Evolutionary conservation across 2,113 vertebrate species (phyloP), one percentile per base, ranked within the genome.

Genomic region (Bostrychus sinensis): DNA sequence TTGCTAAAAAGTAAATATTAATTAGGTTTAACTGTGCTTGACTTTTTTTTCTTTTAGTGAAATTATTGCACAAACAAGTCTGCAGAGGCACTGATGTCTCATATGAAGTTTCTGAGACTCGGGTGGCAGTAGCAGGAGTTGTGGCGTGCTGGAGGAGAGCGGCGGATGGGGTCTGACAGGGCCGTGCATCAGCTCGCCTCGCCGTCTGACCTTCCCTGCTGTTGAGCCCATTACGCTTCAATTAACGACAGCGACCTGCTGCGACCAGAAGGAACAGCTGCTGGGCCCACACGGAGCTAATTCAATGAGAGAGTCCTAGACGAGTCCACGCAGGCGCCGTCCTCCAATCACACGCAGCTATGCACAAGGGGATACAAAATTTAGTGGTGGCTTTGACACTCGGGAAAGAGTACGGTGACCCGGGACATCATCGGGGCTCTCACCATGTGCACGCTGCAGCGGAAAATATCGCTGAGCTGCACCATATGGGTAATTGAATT

Each of bases 141-240:
- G 46, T 28, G 46, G 46, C 37, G 37, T 14, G 12, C 37, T 12
- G 37, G 11, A 39, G 37, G 37, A 59, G 60, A 66, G 64, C 53
- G 61, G 73, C 72, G 58, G 83, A 86, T 81, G 61, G 79, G 62
- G 78, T 64, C 23, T 60, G 89, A 91, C 89, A 86, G 81, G 80
- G 89, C 61, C 63, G 83, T 91, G 88, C 89, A 93, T 92, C 88
- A 92, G 82, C 82, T 78, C 62, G 90, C 78, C 66, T 51, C 69
- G 89, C 91, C 80, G 90, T 81, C 87, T 92, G 93, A 94, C 93
- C 93, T 95, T 94, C 91, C 94, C 94, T 88, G 92, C 94, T 94
- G 93, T 90, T 89, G 89, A 68, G 81, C 85, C 91, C 90, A 94
- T 96, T 94, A 96, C 89, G 90, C 92, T 92, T 94, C 94, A 96